A percentile compares a stretch with the other conserved stretches of the same genome.
phyloP scores from a whole-genome alignment of 2,113 vertebrate species.

The Brachyhypopomus gauderio region DNA sequence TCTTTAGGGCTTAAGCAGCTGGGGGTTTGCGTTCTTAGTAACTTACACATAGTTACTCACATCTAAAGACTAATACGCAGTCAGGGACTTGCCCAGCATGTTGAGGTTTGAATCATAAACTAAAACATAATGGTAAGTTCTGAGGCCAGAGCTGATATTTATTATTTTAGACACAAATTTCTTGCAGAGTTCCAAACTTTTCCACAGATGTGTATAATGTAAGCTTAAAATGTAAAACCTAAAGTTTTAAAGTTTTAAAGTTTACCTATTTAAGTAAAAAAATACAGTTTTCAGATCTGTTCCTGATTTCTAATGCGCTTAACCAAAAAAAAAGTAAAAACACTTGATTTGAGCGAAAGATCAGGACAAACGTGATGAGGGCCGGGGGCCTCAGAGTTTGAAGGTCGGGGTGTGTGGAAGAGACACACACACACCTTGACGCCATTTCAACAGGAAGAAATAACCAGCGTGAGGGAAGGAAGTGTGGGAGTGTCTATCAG shows the following conservation, averaged over 20 bases:
- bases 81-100: conserved; percentile 20
- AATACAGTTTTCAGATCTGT: conserved; percentile 40
- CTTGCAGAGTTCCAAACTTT: conserved; percentile 27
- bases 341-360: conserved; percentile 4
- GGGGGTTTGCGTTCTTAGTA: conserved; percentile 33
- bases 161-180: conserved; percentile 35
- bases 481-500: not conserved
- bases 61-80: conserved; percentile 36
- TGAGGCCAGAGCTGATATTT: conserved; percentile 32
- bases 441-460: conserved; percentile 15
- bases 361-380: not conserved
- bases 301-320: conserved; percentile 45
- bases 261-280: not conserved
- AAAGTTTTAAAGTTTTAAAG: conserved; percentile 19
- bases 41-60: conserved; percentile 45
- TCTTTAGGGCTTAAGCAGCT: conserved; percentile 57
- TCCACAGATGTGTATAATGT: conserved; percentile 38
- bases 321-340: conserved; percentile 13
- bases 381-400: not conserved
- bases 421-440: not conserved
- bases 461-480: not conserved
- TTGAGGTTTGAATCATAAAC: conserved; percentile 41
- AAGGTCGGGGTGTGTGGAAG: not conserved
- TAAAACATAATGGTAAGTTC: conserved; percentile 17
- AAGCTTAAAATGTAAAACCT: conserved; percentile 20